Evolutionary conservation across 1,140 invertebrate species (phyloP), one percentile per base, ranked within the genome.

Genomic region (Zeugodacus cucurbitae): DNA sequence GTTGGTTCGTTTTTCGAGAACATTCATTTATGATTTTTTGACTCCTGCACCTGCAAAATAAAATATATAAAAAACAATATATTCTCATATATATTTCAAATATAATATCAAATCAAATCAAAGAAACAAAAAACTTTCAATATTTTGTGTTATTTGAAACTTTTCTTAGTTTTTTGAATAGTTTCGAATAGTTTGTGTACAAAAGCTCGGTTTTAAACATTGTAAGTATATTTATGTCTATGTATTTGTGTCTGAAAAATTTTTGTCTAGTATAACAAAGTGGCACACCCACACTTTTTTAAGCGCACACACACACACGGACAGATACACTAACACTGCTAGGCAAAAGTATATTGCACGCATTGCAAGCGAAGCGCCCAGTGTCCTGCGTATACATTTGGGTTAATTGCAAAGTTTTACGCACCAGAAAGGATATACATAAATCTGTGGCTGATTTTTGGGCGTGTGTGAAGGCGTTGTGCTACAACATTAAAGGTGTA

Each of bases 1-100:
- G 74, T 82, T 82, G 74, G 74, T 82, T 82, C 67, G 87, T 92
- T 92, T 92, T 92, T 93, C 92, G 92, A 93, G 92, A 93, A 91
- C 92, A 92, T 93, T 93, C 92, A 92, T 92, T 92, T 92, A 91
- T 92, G 91, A 92, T 92, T 92, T 92, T 92, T 91, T 92, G 90
- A 92, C 91, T 92, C 92, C 91, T 92, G 91, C 91, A 92, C 91
- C 92, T 90, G 90, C 91, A 92, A 88, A 87, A 87, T 74, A 34
- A 67, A 26, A 86, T 48, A 57, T 78, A 62, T 62, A 62, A 22
- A 17, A 70, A 34, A 32, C 17, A 17, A 70, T 70, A 34, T 70
- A 37, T 37, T 70, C 64, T 17, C 5, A 70, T 34, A 70, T 32
- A 32, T 82, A 48, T 20, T 54, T 82, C 17, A 41, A 57, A 86